These are phyloP conservation scores for Bursaphelenchus mucronatus DNA, from an alignment of 1,140 invertebrate genomes.

Conservation along the genomic window DNA sequence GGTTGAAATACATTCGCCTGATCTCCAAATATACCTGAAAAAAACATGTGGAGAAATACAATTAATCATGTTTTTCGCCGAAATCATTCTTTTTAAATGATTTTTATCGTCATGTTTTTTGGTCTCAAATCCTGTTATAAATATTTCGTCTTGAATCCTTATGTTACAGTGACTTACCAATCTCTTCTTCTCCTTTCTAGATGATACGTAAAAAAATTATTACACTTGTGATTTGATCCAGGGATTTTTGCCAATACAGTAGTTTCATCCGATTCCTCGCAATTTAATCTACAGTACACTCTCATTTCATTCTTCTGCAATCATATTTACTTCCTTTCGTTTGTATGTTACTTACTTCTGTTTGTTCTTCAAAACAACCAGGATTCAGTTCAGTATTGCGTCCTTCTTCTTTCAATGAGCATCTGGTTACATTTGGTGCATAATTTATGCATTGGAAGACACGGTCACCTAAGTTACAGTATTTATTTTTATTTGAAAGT, in stretches of 20 bases:
- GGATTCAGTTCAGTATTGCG: constrained; percentile 42
- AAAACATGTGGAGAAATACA: no score
- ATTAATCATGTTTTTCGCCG: no score
- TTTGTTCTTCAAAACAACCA: constrained; percentile 49
- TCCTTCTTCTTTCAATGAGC: constrained; percentile 42
- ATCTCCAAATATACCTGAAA: constrained; percentile 55
- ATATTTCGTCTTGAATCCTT: neutral
- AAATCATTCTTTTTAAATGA: neutral
- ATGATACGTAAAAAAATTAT: constrained; percentile 47
- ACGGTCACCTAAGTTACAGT: constrained; percentile 29
- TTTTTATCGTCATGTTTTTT: constrained; percentile 14
- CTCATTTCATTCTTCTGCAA: constrained; percentile 46
- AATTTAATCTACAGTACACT: constrained; percentile 53
- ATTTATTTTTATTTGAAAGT: neutral
- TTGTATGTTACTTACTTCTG: constrained; percentile 20
- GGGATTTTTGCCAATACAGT: constrained; percentile 40
- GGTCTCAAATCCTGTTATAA: neutral
- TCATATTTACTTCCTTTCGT: neutral
- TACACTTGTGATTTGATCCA: constrained; percentile 44
- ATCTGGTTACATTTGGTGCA: constrained; percentile 44
- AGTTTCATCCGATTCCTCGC: constrained; percentile 56
- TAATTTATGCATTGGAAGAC: constrained; percentile 41
- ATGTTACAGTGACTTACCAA: constrained; percentile 36
- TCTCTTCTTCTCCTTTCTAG: constrained; percentile 49
- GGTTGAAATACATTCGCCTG: constrained; percentile 40